phyloP scores from a whole-genome alignment of 2,113 vertebrate species.

The Gnathonemus echidnorhynchus region DNA sequence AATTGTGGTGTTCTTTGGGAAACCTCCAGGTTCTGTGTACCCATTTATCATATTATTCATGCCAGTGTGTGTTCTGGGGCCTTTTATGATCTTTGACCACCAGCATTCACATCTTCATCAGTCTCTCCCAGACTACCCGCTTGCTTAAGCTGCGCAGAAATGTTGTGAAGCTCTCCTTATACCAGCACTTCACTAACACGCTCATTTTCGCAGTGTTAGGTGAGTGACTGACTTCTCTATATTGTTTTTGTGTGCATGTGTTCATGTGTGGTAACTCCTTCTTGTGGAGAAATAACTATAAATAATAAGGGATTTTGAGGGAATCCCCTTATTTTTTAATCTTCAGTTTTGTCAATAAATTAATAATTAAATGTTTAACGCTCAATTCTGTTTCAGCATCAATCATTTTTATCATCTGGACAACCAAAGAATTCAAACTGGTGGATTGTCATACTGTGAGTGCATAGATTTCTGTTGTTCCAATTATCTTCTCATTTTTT shows the following conservation, averaged over 20 bases:
- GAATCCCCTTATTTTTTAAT: neutral
- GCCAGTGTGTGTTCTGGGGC: neutral
- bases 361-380: neutral
- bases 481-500: neutral
- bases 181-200: slow-evolving; percentile 91
- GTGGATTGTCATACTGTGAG: slow-evolving; percentile 89
- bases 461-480: slow-evolving; percentile 17
- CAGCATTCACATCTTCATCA: slow-evolving; percentile 84
- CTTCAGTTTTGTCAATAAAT: neutral
- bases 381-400: slow-evolving; percentile 68
- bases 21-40: neutral
- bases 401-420: slow-evolving; percentile 93
- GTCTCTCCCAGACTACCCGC: slow-evolving; percentile 89
- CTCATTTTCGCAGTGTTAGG: slow-evolving; percentile 89
- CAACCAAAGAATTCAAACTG: slow-evolving; percentile 89
- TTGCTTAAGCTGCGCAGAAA: slow-evolving; percentile 87
- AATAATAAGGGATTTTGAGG: neutral
- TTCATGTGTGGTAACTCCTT: neutral
- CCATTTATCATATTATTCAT: neutral
- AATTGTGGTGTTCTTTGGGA: neutral
- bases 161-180: slow-evolving; percentile 87
- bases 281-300: neutral
- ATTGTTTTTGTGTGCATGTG: neutral
- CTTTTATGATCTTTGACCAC: slow-evolving; percentile 68
- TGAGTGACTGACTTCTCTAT: slow-evolving; percentile 49